Base-by-base conservation (phyloP, 2,888 invertebrate species). In the Diabrotica balteata region DNA sequence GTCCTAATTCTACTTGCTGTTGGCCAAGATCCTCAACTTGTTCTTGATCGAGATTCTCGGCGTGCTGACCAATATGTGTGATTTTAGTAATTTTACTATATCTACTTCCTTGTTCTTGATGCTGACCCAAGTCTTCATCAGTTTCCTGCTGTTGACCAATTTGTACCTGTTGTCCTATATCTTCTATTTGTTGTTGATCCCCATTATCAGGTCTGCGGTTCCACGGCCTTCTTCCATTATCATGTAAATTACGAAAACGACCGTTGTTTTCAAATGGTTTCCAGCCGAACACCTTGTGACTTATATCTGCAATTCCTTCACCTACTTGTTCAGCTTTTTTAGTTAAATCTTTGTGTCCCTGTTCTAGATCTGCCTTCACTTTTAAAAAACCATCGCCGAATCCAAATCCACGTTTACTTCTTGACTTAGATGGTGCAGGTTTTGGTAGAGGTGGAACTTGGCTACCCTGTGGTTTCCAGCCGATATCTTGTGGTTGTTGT, bases 1-100 rank as follows among this genome's bases (percentile, higher is more conserved):
- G 32, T 32, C 72, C 72, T 8, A 65, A 11, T 17, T 54, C 22
- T 55, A 62, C 60, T n/a, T 69, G 53, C 58, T 63, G 17, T 17
- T 17, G 64, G 68, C 66, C 44, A 44, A 45, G n/a, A 45, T 44
- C 45, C 11, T 57, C 55, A n/a, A 60, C 62, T 42, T 69, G 60
- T 58, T 70, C 55, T 32, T 32, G 32, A 32, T 4, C 32, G 32
- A 32, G 32, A 32, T 32, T 5, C 5, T 32, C 32, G 4, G 4
- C 32, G 5, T 54, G 54, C 8, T 54, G 54, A 10, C 10, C 55
- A 49, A 47, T 47, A 60, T 52, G 8, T 54, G 63, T 11, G 32
- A 32, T 32, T 32, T 32, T 32, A 5, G 32, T 32, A 32, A 32
- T 32, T 32, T 32, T 32, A 32, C 32, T 32, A 32, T 32, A 32